phyloP scores from a whole-genome alignment of 1,140 invertebrate species.

The Delia radicum region DNA sequence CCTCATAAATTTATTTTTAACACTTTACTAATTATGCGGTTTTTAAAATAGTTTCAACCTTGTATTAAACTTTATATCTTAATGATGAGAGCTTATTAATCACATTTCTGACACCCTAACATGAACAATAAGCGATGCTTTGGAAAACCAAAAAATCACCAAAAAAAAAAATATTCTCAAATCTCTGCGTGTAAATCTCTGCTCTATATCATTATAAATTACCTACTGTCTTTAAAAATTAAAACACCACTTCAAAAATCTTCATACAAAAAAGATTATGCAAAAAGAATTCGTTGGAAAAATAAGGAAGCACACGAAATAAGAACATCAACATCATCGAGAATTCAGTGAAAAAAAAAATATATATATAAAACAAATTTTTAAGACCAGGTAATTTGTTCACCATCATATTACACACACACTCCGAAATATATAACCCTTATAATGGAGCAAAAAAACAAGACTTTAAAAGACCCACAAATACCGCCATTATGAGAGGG shows the following conservation, averaged over 20 bases:
- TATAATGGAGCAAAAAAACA: not conserved
- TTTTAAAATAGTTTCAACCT: not conserved
- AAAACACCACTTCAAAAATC: not conserved
- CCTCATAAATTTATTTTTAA: not conserved
- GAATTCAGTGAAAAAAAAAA: not conserved
- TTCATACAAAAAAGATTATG: not conserved
- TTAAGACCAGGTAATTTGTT: conserved; percentile 22
- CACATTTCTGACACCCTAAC: conserved; percentile 19
- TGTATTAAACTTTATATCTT: not conserved
- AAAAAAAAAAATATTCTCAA: too few species aligned
- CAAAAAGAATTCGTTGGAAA: not conserved
- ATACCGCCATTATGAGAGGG: conserved; percentile 3
- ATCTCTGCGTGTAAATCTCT: not conserved
- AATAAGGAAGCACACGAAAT: not conserved
- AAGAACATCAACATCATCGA: conserved; percentile 4
- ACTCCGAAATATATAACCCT: not conserved
- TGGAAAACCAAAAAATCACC: not conserved
- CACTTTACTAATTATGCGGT: not conserved
- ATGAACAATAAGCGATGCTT: not conserved
- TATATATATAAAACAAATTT: conserved; percentile 9
- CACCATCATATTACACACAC: not conserved
- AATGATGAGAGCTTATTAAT: conserved; percentile 22
- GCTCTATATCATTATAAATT: conserved; percentile 8
- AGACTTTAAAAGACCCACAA: not conserved
- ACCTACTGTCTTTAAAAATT: conserved; percentile 13